These are phyloP conservation scores for Platorchestia sp. DNA, from an alignment of 1,140 invertebrate genomes.

Conservation along the genomic window DNA sequence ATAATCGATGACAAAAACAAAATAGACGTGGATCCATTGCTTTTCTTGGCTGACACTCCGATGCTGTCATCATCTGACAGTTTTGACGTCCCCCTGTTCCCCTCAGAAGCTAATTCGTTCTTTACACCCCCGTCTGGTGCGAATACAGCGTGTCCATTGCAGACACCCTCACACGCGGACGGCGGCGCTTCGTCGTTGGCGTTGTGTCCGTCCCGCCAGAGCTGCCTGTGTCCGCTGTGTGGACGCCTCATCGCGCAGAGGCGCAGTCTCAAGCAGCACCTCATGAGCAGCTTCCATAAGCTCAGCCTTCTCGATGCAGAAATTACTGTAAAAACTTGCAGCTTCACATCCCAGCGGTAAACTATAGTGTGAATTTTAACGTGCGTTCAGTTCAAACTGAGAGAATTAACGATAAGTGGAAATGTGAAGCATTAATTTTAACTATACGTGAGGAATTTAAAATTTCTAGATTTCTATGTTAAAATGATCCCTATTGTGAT, in stretches of 20 bases:
- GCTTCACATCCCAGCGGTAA: constrained; percentile 44
- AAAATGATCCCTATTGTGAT: neutral
- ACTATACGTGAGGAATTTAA: neutral
- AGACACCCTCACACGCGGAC: neutral
- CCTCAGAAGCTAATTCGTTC: constrained; percentile 58
- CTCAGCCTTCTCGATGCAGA: constrained; percentile 64
- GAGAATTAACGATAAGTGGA: neutral
- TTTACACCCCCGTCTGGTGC: constrained; percentile 4
- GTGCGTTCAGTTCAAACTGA: no score
- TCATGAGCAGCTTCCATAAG: constrained; percentile 67
- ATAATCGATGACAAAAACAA: constrained; percentile 36
- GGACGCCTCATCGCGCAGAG: constrained; percentile 67
- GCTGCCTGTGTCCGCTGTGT: constrained; percentile 65
- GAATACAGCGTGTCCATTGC: neutral
- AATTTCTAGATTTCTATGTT: neutral
- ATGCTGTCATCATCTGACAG: neutral
- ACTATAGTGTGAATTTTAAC: neutral
- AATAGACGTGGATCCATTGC: neutral
- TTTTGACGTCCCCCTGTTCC: neutral
- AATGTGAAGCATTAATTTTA: neutral
- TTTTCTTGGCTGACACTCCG: neutral
- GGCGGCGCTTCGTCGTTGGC: constrained; percentile 42
- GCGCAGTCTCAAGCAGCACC: constrained; percentile 66
- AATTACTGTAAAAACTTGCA: constrained; percentile 64
- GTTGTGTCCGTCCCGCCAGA: constrained; percentile 65